Conservation (phyloP, 2,113 vertebrate species). For the Smithornis capensis region DNA sequence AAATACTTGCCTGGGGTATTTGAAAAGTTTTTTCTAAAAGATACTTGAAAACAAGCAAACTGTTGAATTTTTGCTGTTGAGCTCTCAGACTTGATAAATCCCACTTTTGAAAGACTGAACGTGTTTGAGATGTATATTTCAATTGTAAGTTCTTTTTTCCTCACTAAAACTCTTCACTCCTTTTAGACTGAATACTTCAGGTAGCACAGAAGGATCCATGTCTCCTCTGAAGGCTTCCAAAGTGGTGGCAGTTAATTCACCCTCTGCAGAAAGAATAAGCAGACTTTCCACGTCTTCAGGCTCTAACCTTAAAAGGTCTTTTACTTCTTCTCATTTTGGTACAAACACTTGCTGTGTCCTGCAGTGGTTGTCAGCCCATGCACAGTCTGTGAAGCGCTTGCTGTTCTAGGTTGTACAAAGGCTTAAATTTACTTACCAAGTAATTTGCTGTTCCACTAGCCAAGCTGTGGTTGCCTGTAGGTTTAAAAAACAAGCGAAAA, state of each 20-base stretch:
- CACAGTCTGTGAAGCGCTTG: background rate
- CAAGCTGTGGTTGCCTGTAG: background rate
- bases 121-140: background rate
- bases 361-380: background rate
- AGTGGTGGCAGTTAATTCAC: slow-evolving; percentile 75
- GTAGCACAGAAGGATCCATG: slow-evolving; percentile 66
- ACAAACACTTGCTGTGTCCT: background rate
- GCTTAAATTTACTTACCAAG: background rate
- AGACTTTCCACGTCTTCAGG: slow-evolving; percentile 70
- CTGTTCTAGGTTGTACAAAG: background rate
- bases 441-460: background rate
- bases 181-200: slow-evolving; percentile 76
- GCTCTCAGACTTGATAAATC: background rate
- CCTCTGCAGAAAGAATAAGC: slow-evolving; percentile 82
- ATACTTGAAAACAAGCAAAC: background rate
- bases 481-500: background rate
- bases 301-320: slow-evolving; percentile 80
- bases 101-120: background rate
- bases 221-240: slow-evolving; percentile 84
- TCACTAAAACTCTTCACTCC: background rate
- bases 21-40: background rate
- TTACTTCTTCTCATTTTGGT: background rate
- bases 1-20: background rate
- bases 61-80: background rate
- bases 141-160: background rate